Evolutionary conservation across 2,888 invertebrate species (phyloP).

Genomic region (Aspidiotus rigidus): DNA sequence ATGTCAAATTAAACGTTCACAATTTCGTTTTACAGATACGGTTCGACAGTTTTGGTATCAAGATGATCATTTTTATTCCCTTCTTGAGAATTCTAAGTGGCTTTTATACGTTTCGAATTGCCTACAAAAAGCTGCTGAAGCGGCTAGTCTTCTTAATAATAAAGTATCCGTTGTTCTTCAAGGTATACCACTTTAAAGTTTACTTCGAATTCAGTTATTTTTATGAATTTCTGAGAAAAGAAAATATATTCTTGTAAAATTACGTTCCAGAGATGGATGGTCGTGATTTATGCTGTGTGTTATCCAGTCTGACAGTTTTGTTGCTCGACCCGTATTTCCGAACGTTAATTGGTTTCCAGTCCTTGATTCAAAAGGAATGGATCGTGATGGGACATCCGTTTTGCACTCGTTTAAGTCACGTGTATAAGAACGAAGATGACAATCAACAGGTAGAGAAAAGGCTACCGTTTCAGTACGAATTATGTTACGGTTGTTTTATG

Average conservation of each 20-base stretch:
- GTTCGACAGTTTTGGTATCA: conserved; percentile 53
- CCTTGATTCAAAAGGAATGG: conserved; percentile 91
- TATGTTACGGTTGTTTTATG: not conserved
- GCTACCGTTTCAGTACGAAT: not conserved
- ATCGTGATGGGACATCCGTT: conserved; percentile 85
- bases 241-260: conserved; percentile 27
- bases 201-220: not conserved
- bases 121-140: conserved; percentile 62
- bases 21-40: conserved; percentile 41
- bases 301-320: conserved; percentile 78
- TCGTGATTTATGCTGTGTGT: conserved; percentile 76
- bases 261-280: conserved; percentile 58
- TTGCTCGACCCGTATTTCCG: conserved; percentile 75
- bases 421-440: conserved; percentile 38
- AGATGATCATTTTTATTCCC: conserved; percentile 69
- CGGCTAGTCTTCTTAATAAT: conserved; percentile 55
- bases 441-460: conserved; percentile 34
- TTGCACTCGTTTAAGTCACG: conserved; percentile 46
- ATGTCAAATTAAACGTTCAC: not conserved
- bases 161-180: conserved; percentile 74
- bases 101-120: conserved; percentile 68
- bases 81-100: conserved; percentile 77
- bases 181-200: conserved; percentile 50
- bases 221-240: not conserved
- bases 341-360: conserved; percentile 77